phyloP scores from a whole-genome alignment of 2,113 vertebrate species.

The Stigmatopora nigra region DNA sequence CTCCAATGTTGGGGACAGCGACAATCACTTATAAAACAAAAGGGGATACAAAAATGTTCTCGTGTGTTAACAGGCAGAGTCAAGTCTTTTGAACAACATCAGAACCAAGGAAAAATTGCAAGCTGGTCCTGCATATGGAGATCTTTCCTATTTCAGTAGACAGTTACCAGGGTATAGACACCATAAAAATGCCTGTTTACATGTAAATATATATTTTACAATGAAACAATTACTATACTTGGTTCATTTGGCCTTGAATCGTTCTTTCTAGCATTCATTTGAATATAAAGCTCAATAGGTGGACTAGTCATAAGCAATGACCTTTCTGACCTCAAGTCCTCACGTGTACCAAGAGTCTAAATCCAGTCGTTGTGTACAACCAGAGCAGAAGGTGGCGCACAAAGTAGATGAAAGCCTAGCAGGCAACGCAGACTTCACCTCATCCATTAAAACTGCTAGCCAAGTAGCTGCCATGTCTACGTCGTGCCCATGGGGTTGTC shows the following conservation, averaged over 20 bases:
- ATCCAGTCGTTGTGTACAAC: background rate
- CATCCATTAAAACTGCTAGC: constrained; percentile 64
- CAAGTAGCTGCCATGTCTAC: constrained; percentile 62
- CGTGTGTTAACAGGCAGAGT: background rate
- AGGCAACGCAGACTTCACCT: constrained; percentile 50
- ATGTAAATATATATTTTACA: no score
- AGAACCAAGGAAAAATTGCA: background rate
- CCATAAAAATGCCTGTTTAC: background rate
- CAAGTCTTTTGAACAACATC: background rate
- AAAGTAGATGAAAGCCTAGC: constrained; percentile 42
- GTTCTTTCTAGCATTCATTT: background rate
- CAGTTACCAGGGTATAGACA: background rate
- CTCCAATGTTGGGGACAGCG: background rate
- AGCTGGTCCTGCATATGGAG: background rate
- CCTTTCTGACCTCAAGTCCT: background rate
- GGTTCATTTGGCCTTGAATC: background rate
- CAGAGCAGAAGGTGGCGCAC: constrained; percentile 36
- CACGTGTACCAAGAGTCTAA: background rate
- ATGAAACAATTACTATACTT: no score
- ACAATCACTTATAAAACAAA: background rate
- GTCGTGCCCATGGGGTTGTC: constrained; percentile 50
- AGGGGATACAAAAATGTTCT: background rate
- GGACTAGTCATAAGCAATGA: background rate
- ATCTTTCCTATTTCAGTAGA: background rate
- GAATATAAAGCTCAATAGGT: background rate